These are phyloP conservation scores for Nylanderia fulva DNA, from an alignment of 1,140 invertebrate genomes.

Conservation along the genomic window DNA sequence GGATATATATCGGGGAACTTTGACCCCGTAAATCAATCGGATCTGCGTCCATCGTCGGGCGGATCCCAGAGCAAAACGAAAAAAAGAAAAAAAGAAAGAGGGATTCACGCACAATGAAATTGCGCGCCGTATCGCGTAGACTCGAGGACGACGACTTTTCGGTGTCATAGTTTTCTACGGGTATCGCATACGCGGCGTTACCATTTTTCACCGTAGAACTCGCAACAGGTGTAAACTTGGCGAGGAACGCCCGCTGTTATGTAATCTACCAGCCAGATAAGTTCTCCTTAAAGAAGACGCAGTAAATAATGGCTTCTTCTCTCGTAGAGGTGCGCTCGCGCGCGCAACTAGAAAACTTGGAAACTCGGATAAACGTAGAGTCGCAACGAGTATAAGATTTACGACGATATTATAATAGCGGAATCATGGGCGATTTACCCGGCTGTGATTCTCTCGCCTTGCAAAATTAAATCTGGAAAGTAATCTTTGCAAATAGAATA, in stretches of 20 bases:
- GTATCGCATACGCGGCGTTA: slow-evolving; percentile 29
- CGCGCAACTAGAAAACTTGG: slow-evolving; percentile 52
- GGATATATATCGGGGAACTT: slow-evolving; percentile 32
- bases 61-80: too few relatives aligned
- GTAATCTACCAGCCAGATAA: slow-evolving; percentile 62
- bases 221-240: slow-evolving; percentile 64
- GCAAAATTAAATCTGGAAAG: slow-evolving; percentile 49
- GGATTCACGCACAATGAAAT: slow-evolving; percentile 17
- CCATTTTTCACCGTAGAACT: slow-evolving; percentile 58
- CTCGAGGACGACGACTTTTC: slow-evolving; percentile 19
- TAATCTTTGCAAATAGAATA: slow-evolving; percentile 25
- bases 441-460: slow-evolving; percentile 1
- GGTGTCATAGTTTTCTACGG: slow-evolving; percentile 37
- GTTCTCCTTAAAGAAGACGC: slow-evolving; percentile 60
- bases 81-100: too few relatives aligned
- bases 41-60: slow-evolving; percentile 57
- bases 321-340: slow-evolving; percentile 7
- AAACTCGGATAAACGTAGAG: slow-evolving; percentile 57
- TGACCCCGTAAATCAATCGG: slow-evolving; percentile 68
- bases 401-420: slow-evolving; percentile 52
- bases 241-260: slow-evolving; percentile 59
- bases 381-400: slow-evolving; percentile 57
- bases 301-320: slow-evolving; percentile 57
- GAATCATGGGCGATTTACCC: slow-evolving; percentile 43
- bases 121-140: slow-evolving; percentile 14